Conservation (phyloP, 1,140 invertebrate genomes). For the Drosophila athabasca region DNA sequence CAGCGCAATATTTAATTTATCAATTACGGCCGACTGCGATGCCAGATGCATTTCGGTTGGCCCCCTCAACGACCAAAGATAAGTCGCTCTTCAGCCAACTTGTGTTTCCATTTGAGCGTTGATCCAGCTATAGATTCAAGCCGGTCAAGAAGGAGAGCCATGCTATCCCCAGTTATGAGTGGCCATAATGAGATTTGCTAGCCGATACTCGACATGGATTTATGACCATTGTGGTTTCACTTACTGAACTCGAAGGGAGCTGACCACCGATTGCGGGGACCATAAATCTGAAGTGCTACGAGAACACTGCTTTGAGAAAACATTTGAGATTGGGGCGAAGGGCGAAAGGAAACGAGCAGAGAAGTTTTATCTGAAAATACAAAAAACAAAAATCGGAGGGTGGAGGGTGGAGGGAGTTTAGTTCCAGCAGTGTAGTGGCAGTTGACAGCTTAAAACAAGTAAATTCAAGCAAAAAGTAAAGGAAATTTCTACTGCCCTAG, state of each 20-base stretch:
- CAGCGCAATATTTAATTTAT: slow-evolving; percentile 63
- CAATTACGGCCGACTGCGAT: slow-evolving; percentile 35
- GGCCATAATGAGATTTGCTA: slow-evolving; percentile 68
- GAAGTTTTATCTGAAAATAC: slow-evolving; percentile 46
- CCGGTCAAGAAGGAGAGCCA: no score
- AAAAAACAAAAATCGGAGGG: slow-evolving; percentile 8
- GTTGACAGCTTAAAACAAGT: no score
- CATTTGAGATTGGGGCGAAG: no score
- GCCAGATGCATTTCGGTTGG: slow-evolving; percentile 16
- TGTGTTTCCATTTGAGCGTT: slow-evolving; percentile 11
- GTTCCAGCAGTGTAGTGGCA: no score
- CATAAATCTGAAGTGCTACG: slow-evolving; percentile 55
- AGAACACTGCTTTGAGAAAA: slow-evolving; percentile 40
- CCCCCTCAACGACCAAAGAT: slow-evolving; percentile 23
- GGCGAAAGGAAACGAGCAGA: no score
- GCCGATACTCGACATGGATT: slow-evolving; percentile 61
- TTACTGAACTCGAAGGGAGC: slow-evolving; percentile 32
- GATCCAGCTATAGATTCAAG: slow-evolving; percentile 14
- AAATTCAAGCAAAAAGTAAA: no score
- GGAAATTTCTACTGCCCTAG: no score
- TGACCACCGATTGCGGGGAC: slow-evolving; percentile 32
- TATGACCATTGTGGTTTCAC: slow-evolving; percentile 53
- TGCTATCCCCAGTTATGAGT: slow-evolving; percentile 35
- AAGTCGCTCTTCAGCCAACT: slow-evolving; percentile 21
- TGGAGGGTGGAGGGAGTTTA: no score